Base-by-base conservation (phyloP, 2,888 invertebrate species). In the Oscheius sp. region DNA sequence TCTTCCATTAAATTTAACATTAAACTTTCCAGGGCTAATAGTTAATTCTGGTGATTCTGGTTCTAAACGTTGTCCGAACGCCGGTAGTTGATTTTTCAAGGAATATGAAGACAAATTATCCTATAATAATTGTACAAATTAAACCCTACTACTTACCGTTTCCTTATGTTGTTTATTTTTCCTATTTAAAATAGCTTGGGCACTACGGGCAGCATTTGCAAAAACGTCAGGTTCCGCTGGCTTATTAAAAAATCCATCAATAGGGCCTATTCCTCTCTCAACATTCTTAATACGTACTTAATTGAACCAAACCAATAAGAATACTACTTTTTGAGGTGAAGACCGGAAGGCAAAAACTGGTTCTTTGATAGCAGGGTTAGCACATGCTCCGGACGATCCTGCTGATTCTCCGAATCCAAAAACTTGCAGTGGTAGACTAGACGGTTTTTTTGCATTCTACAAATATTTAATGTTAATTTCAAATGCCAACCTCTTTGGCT, bases 1-100 rank as follows among this genome's bases (percentile, higher is more conserved):
- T 27, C 58, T 23, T 27, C 58, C 58, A 58, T 58, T 58, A 23
- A 58, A 29, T n/a, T 35, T 27, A 29, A 58, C 58, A 27, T 58
- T 58, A 29, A 27, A 58, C n/a, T 58, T 27, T 35, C 58, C 58
- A 16, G 58, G 58, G 9, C 35, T 35, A 35, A 35, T 9, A 35
- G 35, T 35, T 35, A 35, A 35, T 35, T 35, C 35, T 9, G 35
- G 9, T 35, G 35, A 35, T 35, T 9, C 35, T 35, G 3, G 35
- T 35, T 35, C 35, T 6, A 35, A 35, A 9, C 35, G 35, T 35
- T 35, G 35, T 35, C 35, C 35, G 9, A 35, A 35, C 9, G 35
- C 2, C 49, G 49, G 49, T 23, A 53, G 53, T 25, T 49, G 53
- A 53, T 53, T 18, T 53, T 35, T 35, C 9, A 35, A 35, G 9